phyloP scores from a whole-genome alignment of 1,140 invertebrate species.

The Atta colombica region DNA sequence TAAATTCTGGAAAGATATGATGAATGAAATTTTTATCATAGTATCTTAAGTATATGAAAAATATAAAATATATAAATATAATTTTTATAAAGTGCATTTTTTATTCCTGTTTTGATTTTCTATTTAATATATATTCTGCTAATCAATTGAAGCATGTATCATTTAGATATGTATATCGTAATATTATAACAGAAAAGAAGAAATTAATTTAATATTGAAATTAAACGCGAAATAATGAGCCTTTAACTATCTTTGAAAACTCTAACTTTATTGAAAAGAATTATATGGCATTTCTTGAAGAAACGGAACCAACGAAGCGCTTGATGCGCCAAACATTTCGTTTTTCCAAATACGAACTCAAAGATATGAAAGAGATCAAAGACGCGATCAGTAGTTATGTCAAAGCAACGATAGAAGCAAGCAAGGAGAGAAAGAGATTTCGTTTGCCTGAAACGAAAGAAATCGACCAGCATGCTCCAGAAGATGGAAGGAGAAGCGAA shows the following conservation, averaged over 20 bases:
- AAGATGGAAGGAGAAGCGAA: constrained; percentile 49
- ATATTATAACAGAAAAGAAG: neutral
- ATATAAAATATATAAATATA: neutral
- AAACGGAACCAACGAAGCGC: constrained; percentile 15
- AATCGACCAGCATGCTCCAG: constrained; percentile 23
- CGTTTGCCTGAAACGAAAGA: neutral
- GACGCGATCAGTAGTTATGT: constrained; percentile 9
- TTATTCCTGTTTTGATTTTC: neutral
- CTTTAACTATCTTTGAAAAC: neutral
- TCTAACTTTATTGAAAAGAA: neutral
- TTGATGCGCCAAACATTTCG: constrained; percentile 26
- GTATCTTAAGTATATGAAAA: neutral
- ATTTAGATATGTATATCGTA: neutral
- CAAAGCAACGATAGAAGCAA: constrained; percentile 45
- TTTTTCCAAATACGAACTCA: constrained; percentile 30
- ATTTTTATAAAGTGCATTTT: neutral
- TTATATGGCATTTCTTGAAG: neutral
- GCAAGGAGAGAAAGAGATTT: constrained; percentile 32
- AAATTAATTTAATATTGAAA: neutral
- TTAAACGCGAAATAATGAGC: neutral
- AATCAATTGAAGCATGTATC: neutral
- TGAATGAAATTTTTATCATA: neutral
- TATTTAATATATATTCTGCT: neutral
- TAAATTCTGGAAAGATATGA: neutral
- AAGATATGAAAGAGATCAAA: constrained; percentile 63